These are phyloP conservation scores for Drymonia ruficornis DNA, from an alignment of 2,888 invertebrate genomes.

Conservation along the genomic window DNA sequence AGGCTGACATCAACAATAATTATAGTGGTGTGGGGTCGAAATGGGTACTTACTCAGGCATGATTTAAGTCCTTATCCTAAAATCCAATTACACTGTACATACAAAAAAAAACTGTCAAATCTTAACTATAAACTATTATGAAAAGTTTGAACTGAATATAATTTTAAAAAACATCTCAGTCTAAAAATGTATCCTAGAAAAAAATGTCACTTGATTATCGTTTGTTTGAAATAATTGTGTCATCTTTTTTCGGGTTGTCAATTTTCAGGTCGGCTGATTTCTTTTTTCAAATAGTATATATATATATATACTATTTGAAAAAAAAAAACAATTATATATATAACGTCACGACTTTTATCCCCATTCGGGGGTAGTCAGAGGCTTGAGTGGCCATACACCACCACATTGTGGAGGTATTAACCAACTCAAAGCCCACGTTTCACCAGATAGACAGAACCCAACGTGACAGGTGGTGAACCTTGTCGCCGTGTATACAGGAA, in stretches of 20 bases:
- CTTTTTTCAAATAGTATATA: slow-evolving; percentile 6
- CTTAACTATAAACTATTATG: slow-evolving; percentile 71
- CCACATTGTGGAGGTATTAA: no score
- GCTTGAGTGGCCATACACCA: no score
- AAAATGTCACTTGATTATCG: slow-evolving; percentile 54
- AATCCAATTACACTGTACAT: slow-evolving; percentile 48
- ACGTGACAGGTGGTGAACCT: no score
- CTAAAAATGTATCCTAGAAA: slow-evolving; percentile 58
- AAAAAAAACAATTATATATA: no score
- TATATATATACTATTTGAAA: no score
- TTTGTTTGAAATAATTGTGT: slow-evolving; percentile 28
- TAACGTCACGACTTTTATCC: no score
- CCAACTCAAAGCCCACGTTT: no score
- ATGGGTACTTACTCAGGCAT: slow-evolving; percentile 80
- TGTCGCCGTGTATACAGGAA: no score
- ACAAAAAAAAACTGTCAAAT: slow-evolving; percentile 53
- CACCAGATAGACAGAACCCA: no score
- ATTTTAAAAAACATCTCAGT: slow-evolving; percentile 77
- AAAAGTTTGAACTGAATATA: slow-evolving; percentile 66
- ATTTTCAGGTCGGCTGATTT: slow-evolving; percentile 29
- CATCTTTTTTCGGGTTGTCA: slow-evolving; percentile 31
- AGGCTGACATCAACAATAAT: no score
- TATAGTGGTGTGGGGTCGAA: no score
- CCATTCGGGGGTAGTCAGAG: no score
- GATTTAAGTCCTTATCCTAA: slow-evolving; percentile 57